phyloP scores from a whole-genome alignment of 2,797 vertebrate genomes.

The Ptychadena robeensis region DNA sequence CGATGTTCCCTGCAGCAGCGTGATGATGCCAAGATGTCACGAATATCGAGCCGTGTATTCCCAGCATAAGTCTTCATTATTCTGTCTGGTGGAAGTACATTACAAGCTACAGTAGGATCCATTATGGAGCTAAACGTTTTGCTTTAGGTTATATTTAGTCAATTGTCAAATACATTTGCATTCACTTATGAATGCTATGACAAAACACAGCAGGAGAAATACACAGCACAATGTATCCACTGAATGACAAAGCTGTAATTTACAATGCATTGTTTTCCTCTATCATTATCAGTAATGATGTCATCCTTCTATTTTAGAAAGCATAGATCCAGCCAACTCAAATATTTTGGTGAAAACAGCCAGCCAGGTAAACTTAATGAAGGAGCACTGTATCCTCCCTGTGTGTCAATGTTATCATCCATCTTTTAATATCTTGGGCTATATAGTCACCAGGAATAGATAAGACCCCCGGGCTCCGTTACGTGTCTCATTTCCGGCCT shows the following conservation, averaged over 20 bases:
- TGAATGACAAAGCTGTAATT: neutral
- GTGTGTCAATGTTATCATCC: conserved; percentile 46
- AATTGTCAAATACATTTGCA: neutral
- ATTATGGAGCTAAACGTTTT: neutral
- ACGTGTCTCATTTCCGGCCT: conserved; percentile 91
- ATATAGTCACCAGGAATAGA: conserved; percentile 35
- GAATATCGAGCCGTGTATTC: too few relatives aligned
- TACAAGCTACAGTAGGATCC: too few relatives aligned
- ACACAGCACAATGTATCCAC: neutral
- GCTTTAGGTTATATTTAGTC: neutral
- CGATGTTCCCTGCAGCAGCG: too few relatives aligned
- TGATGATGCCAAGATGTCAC: too few relatives aligned
- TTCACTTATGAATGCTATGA: neutral
- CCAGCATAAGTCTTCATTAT: too few relatives aligned
- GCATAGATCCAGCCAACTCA: neutral
- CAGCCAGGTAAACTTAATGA: conserved; percentile 15
- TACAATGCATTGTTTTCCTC: conserved; percentile 3
- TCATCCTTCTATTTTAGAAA: neutral
- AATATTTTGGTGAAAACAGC: neutral
- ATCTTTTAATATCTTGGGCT: conserved; percentile 56
- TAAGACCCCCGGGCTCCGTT: conserved; percentile 58
- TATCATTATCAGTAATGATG: neutral
- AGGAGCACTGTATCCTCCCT: neutral
- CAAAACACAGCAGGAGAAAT: neutral
- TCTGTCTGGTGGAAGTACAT: too few relatives aligned